phyloP scores from a whole-genome alignment of 2,113 vertebrate species.

The Leptobrachium leishanense region DNA sequence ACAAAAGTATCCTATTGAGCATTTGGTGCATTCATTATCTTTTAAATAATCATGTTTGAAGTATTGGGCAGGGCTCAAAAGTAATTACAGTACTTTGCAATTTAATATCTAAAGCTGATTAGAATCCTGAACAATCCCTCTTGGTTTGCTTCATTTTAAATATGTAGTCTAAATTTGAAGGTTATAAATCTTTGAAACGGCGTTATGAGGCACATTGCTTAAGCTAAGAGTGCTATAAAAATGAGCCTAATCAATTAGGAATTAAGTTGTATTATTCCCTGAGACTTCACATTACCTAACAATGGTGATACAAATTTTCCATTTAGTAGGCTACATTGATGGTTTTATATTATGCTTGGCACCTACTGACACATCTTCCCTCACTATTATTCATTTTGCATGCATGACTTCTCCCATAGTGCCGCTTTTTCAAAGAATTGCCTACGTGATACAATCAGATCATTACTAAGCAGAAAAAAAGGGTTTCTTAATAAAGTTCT shows the following conservation, averaged over 20 bases:
- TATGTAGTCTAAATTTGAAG: conserved; percentile 46
- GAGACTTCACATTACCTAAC: conserved; percentile 19
- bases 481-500: no score
- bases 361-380: not conserved
- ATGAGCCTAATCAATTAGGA: conserved; percentile 46
- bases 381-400: not conserved
- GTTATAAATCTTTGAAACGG: conserved; percentile 47
- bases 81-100: conserved; percentile 48
- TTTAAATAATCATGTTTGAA: conserved; percentile 41
- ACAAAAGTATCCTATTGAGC: conserved; percentile 47
- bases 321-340: not conserved
- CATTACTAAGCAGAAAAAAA: no score
- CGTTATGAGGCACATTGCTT: conserved; percentile 26
- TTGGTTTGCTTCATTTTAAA: conserved; percentile 45
- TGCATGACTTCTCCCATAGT: not conserved
- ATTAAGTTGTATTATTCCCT: conserved; percentile 38
- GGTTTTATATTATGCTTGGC: not conserved
- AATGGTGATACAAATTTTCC: conserved; percentile 18
- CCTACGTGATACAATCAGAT: no score
- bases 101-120: conserved; percentile 57
- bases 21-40: conserved; percentile 47
- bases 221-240: conserved; percentile 48
- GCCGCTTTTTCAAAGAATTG: not conserved
- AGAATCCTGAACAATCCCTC: conserved; percentile 54
- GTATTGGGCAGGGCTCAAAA: conserved; percentile 41